Percentiles rank a stretch among this genome's conserved stretches.
phyloP scores from a whole-genome alignment of 1,140 invertebrate species.

The Drosophila mayri region DNA sequence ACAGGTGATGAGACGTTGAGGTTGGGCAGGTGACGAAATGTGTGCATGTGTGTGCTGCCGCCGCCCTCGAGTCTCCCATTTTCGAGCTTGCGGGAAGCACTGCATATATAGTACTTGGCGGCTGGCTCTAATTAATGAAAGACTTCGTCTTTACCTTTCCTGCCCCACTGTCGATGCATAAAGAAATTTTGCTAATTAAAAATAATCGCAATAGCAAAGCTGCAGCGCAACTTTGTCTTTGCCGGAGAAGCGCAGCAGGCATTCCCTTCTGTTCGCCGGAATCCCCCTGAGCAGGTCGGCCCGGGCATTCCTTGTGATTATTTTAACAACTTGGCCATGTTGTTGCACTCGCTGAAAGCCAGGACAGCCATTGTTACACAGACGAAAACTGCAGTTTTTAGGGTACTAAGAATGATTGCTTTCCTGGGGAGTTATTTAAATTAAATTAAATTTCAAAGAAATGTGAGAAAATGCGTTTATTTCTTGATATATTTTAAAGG shows the following conservation, averaged over 20 bases:
- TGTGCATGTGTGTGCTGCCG: conserved; percentile 37
- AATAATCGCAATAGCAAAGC: conserved; percentile 56
- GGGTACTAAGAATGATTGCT: neutral
- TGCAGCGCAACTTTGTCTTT: conserved; percentile 44
- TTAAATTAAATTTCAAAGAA: no score
- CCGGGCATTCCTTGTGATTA: conserved; percentile 71
- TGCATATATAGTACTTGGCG: conserved; percentile 42
- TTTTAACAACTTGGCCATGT: conserved; percentile 69
- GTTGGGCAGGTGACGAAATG: conserved; percentile 59
- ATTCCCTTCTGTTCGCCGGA: conserved; percentile 14
- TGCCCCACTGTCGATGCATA: conserved; percentile 64
- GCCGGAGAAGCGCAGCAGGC: conserved; percentile 26
- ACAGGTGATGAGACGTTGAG: conserved; percentile 55
- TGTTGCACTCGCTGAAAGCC: conserved; percentile 47
- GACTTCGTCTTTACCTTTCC: conserved; percentile 57
- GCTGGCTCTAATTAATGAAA: conserved; percentile 74
- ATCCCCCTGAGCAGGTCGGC: conserved; percentile 42
- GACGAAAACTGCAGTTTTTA: neutral
- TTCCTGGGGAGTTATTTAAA: neutral
- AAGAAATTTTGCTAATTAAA: conserved; percentile 80
- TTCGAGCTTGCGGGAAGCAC: conserved; percentile 9
- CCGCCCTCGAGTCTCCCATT: neutral
- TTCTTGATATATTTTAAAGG: no score
- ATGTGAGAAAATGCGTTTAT: neutral
- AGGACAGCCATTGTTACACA: conserved; percentile 10